Base-by-base conservation (phyloP, 2,113 vertebrate species). In the Cochlearius cochlearius region DNA sequence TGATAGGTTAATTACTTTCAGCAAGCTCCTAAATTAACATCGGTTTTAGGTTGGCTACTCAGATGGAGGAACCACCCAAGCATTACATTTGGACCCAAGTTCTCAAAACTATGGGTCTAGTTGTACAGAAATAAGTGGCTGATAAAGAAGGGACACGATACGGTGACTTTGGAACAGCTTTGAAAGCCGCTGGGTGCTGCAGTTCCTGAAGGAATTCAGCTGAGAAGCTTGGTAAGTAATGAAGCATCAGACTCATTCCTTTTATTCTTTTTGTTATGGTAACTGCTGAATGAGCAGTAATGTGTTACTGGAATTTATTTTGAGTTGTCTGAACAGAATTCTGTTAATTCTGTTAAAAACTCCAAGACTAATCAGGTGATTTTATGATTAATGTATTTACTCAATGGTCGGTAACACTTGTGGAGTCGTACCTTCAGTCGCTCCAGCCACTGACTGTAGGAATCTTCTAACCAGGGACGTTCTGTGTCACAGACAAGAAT, bases 401-500 rank as follows among this genome's bases (percentile, higher is more conserved):
- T 38, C 15, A 6, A 12, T 1, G 36, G 25, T 80, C 53, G 43
- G 68, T 52, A 64, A 30, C 30, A 13, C 19, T 3, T 0, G 6
- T 0, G 9, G 22, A 9, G 43, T 10, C 82, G 0, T 97, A 99
- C 99, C 99, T 99, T 99, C 78, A 99, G 90, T 83, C 99, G 98
- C 96, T 99, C 97, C 1, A 99, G 92, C 99, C 99, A 99, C 85
- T 98, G 98, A 86, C 97, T 97, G 72, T 99, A 99, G 77, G 98
- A 98, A 88, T 99, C 99, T 67, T 99, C 98, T 1, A 99, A 98
- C 99, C 99, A 99, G 7, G 99, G 99, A 4, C 99, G 98, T 91
- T 98, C 99, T 99, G 97, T 10, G 52, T 50, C 74, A 85, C 72
- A 91, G 77, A 95, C 41, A 96, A 88, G 41, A 93, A 66, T 10